These are phyloP conservation scores for Dermatophagoides farinae DNA, from an alignment of 1,140 invertebrate genomes.

Conservation along the genomic window DNA sequence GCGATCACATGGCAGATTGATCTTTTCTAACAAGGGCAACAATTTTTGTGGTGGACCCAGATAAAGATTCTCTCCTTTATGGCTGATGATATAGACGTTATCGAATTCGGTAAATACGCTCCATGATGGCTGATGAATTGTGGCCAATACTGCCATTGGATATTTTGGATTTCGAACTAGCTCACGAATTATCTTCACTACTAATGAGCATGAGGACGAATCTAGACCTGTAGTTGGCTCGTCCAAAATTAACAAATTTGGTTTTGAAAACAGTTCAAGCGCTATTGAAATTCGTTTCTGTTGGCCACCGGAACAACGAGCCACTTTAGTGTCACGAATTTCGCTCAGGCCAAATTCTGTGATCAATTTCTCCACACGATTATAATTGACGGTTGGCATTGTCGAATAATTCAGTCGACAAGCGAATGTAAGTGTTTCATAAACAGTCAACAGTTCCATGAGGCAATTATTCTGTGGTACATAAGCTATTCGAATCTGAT, in stretches of 20 bases:
- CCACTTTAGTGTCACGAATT: not conserved
- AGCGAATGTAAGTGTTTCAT: slow-evolving; percentile 70
- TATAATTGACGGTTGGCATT: not conserved
- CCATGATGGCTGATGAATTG: slow-evolving; percentile 13
- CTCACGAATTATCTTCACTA: slow-evolving; percentile 3
- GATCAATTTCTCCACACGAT: not conserved
- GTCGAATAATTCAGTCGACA: slow-evolving; percentile 54
- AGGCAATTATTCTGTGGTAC: slow-evolving; percentile 61
- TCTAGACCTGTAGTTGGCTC: slow-evolving; percentile 16
- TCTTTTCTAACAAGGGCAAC: not conserved
- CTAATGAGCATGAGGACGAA: not conserved
- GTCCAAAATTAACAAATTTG: slow-evolving; percentile 24
- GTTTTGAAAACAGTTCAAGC: slow-evolving; percentile 83
- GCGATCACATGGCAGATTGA: not conserved
- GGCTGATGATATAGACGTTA: slow-evolving; percentile 9
- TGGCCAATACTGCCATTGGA: slow-evolving; percentile 8
- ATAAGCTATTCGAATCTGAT: slow-evolving; percentile 6
- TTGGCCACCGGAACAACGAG: slow-evolving; percentile 45
- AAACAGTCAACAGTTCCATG: slow-evolving; percentile 61
- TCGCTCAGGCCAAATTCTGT: not conserved
- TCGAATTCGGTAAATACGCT: slow-evolving; percentile 9
- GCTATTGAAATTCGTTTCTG: slow-evolving; percentile 78
- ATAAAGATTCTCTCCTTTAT: slow-evolving; percentile 3
- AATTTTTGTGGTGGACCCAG: slow-evolving; percentile 5
- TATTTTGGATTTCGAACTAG: not conserved